A percentile compares a stretch with the other conserved stretches of the same genome.
phyloP scores from a whole-genome alignment of 2,888 invertebrate genomes.

The Buathra laborator region DNA sequence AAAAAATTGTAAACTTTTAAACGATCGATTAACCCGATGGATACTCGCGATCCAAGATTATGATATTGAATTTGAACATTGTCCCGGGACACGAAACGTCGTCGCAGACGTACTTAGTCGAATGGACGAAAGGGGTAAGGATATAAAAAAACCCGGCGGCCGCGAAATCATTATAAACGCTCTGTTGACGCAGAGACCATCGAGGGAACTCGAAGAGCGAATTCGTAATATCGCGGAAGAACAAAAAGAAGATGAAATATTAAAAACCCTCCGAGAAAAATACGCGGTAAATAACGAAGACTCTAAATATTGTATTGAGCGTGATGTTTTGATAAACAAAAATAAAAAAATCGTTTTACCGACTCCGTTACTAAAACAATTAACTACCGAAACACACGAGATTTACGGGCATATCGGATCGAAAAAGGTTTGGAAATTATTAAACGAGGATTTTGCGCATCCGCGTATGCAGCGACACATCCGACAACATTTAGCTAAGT shows the following conservation, averaged over 20 bases:
- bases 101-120: constrained; percentile 10
- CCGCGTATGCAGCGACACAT: neutral
- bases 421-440: neutral
- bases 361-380: neutral
- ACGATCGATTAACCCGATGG: constrained; percentile 33
- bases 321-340: neutral
- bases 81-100: constrained; percentile 36
- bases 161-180: too few species aligned
- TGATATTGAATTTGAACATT: constrained; percentile 20
- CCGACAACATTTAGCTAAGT: neutral
- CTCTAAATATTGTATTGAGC: too few species aligned
- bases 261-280: too few species aligned
- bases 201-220: too few species aligned
- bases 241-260: too few species aligned
- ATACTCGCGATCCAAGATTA: constrained; percentile 35
- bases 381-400: neutral
- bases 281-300: too few species aligned
- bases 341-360: neutral
- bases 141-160: neutral
- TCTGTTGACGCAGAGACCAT: too few species aligned
- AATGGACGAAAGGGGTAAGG: neutral
- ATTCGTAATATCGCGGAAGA: too few species aligned
- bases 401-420: neutral
- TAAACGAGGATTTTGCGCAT: neutral
- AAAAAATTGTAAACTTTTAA: neutral